Conservation (phyloP, 2,113 vertebrate genomes). For the Stictonetta naevosa region DNA sequence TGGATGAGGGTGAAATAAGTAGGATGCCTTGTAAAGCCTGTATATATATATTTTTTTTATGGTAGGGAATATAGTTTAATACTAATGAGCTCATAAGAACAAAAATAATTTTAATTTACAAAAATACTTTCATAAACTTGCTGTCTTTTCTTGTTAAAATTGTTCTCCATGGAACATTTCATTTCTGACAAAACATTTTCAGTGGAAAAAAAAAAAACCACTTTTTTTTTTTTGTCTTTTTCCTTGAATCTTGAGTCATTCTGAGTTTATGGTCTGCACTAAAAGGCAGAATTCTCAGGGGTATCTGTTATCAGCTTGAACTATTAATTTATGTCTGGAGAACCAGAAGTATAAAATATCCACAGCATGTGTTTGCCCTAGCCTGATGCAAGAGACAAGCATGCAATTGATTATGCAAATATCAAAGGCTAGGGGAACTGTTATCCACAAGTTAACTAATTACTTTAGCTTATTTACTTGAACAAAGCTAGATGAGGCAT, state of each 20-base stretch:
- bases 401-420: slow-evolving; percentile 35
- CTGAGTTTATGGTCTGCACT: background rate
- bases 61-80: background rate
- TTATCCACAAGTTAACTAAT: background rate
- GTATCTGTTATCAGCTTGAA: background rate
- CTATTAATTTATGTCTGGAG: background rate
- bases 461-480: slow-evolving; percentile 14
- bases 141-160: background rate
- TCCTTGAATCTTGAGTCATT: background rate
- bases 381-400: background rate
- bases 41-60: background rate
- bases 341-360: background rate
- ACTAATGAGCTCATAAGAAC: background rate
- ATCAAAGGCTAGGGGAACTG: background rate
- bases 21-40: background rate
- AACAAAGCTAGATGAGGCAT: background rate
- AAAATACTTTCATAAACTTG: background rate
- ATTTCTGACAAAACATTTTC: background rate
- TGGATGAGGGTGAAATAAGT: background rate
- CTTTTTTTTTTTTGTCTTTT: rapidly evolving
- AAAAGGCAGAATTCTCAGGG: background rate
- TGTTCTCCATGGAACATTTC: background rate
- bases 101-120: background rate
- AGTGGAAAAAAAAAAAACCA: background rate
- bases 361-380: background rate